phyloP scores from a whole-genome alignment of 2,888 invertebrate species.

The Trachelus stipa region DNA sequence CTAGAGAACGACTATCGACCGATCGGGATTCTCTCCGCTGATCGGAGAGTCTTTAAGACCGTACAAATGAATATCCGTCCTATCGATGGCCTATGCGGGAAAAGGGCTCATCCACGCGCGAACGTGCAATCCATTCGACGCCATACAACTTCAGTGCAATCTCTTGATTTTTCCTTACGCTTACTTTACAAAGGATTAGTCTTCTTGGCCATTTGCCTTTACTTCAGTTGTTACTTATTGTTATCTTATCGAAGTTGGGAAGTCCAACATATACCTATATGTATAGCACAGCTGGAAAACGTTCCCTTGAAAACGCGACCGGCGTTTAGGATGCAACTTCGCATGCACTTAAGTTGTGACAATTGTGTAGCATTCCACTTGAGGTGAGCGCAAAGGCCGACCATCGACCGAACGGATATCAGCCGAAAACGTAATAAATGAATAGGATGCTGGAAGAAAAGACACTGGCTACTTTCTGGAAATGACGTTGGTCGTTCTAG shows the following conservation, averaged over 20 bases:
- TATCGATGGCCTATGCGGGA: neutral
- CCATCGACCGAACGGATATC: neutral
- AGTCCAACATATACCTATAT: neutral
- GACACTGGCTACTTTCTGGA: neutral
- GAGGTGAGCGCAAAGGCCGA: neutral
- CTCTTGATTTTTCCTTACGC: neutral
- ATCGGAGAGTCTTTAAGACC: neutral
- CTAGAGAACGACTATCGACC: neutral
- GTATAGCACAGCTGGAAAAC: neutral
- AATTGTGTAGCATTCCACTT: neutral
- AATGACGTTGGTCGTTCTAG: too few species aligned
- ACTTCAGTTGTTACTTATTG: neutral
- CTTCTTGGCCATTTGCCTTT: neutral
- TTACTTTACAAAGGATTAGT: neutral
- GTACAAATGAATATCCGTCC: neutral
- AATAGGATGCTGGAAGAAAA: neutral
- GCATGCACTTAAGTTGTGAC: neutral
- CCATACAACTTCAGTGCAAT: neutral
- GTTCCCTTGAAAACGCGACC: neutral
- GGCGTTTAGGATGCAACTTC: neutral
- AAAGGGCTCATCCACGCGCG: neutral
- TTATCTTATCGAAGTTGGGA: neutral
- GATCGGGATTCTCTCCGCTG: neutral
- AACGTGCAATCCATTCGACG: neutral
- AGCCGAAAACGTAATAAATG: neutral